Evolutionary conservation across 2,888 invertebrate species (phyloP), one percentile per base, ranked within the genome.

Genomic region (Byasa hedistus): DNA sequence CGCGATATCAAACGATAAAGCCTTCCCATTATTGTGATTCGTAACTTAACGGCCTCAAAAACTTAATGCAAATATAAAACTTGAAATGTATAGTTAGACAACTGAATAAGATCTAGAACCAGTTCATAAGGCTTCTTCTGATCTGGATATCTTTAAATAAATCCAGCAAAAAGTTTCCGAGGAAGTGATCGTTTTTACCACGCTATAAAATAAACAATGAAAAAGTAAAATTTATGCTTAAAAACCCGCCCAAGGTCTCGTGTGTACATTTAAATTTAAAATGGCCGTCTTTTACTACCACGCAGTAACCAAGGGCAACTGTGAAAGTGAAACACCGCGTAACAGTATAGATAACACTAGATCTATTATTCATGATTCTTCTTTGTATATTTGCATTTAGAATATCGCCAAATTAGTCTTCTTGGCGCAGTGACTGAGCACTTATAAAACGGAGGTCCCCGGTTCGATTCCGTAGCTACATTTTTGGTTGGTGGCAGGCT

Each of bases 291-390:
- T 68, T 70, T 70, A 72, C 73, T 70, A 69, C 68, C 68, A 69
- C 75, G 75, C 65, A 77, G 72, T 70, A 61, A 59, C 75, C 79
- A 80, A 79, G 79, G 80, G 70, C 71, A 73, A 24, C 73, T 76
- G 75, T 74, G 73, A 74, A 21, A 70, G 74, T 77, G 78, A 80
- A 78, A 79, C 80, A 74, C 73, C 75, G 73, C 65, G 72, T 15
- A 57, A 57, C 57, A 57, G 22, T 27, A 56, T 32, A 12, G 24
- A 54, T 48, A 57, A n/a, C 36, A 4, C 48, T 22, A 23, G 5
- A 5, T 48, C n/a, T 48, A 48, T 48, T 32, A n/a, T n/a, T n/a
- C n/a, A 32, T 10, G 32, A 10, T 32, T 32, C 5, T 32, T 32
- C 32, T 5, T 10, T 32, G 7, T 32, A 7, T 7, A 32, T 32